Percentiles rank a stretch among this genome's conserved stretches.
Conservation (phyloP, 2,113 vertebrate species). For the Oryzias melastigma region DNA sequence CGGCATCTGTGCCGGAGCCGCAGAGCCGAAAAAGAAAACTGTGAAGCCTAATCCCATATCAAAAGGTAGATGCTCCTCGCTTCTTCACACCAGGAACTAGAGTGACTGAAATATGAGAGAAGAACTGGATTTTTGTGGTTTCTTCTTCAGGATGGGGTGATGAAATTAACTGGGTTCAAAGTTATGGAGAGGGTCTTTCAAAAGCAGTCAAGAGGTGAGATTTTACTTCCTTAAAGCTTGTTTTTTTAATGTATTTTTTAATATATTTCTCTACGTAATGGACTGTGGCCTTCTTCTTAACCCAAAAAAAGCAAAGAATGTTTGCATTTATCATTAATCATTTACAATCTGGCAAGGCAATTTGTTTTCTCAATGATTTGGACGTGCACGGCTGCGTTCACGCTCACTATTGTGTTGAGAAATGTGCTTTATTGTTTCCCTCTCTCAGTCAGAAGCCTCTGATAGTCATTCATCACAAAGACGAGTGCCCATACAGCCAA, state of each 20-base stretch:
- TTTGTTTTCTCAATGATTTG: background rate
- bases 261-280: background rate
- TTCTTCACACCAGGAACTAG: background rate
- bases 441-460: conserved; percentile 83
- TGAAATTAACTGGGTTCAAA: conserved; percentile 82
- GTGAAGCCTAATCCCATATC: conserved; percentile 23
- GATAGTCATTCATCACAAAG: conserved; percentile 87
- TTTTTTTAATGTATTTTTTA: background rate
- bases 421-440: conserved; percentile 37
- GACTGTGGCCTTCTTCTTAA: background rate
- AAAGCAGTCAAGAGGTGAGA: conserved; percentile 77
- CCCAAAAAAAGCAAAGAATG: background rate
- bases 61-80: conserved; percentile 51
- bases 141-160: conserved; percentile 83
- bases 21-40: conserved; percentile 30
- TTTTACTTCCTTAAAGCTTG: background rate
- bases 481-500: conserved; percentile 83
- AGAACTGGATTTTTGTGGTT: background rate
- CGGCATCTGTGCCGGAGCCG: conserved; percentile 35
- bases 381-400: conserved; percentile 9
- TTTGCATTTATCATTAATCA: background rate
- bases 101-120: too few relatives aligned
- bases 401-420: conserved; percentile 33
- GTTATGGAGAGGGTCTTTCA: conserved; percentile 82
- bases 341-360: background rate